Evolutionary conservation across 2,888 invertebrate species (phyloP).

Genomic region (Lepidocyrtoides sp.): DNA sequence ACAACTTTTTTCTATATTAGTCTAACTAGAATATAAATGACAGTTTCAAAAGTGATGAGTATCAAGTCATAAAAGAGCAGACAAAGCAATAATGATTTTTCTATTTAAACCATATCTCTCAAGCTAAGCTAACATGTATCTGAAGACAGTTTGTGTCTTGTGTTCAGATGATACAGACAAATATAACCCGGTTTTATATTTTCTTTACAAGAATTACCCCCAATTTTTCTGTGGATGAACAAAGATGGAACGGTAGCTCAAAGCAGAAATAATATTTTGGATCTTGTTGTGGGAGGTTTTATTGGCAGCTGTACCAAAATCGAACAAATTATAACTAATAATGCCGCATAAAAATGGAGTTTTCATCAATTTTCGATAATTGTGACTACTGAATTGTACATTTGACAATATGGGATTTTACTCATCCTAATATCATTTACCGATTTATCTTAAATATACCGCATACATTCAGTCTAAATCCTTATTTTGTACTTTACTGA

Average conservation of each 20-base stretch:
- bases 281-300: background rate
- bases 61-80: background rate
- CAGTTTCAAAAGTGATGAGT: too few relatives aligned
- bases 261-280: background rate
- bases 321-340: background rate
- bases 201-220: background rate
- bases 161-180: background rate
- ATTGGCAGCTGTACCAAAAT: background rate
- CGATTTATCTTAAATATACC: conserved; percentile 1
- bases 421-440: conserved; percentile 4
- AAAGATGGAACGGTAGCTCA: background rate
- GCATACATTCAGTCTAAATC: background rate
- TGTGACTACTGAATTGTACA: background rate
- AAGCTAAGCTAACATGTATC: background rate
- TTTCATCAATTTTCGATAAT: background rate
- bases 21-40: too few relatives aligned
- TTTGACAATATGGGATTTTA: background rate
- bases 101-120: background rate
- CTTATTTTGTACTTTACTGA: background rate
- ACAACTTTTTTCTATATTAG: too few relatives aligned
- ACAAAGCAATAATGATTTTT: background rate
- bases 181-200: background rate
- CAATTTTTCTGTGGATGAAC: background rate
- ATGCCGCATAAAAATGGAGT: too few relatives aligned
- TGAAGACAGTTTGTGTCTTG: background rate